Evolutionary conservation across 2,797 vertebrate genomes (phyloP).

Genomic region (Mus minutoides): DNA sequence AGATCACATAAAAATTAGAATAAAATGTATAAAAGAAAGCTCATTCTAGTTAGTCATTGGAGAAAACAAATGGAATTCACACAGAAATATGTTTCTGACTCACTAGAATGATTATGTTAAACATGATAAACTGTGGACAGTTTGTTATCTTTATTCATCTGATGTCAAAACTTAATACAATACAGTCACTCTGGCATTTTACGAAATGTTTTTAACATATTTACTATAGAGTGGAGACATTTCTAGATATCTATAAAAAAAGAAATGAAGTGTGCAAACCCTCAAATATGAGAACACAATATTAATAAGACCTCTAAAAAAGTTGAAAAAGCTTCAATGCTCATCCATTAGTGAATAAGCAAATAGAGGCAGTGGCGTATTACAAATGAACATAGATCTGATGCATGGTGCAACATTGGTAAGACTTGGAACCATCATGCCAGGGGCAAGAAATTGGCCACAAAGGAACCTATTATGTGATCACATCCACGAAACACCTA

Average conservation of each 20-base stretch:
- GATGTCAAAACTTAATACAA: background rate
- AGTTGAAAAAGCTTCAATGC: background rate
- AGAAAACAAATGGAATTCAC: background rate
- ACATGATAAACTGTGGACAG: background rate
- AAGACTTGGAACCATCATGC: too few relatives aligned
- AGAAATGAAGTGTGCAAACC: background rate
- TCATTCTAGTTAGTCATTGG: background rate
- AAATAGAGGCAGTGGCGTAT: background rate
- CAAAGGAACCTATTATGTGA: background rate
- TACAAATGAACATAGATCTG: background rate
- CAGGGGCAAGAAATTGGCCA: background rate
- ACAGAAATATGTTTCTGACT: background rate
- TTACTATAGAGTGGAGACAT: background rate
- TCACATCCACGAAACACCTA: too few relatives aligned
- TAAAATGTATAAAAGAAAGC: background rate
- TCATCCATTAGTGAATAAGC: background rate
- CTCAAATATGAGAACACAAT: background rate
- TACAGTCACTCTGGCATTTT: background rate
- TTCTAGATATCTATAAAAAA: background rate
- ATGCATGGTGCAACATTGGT: background rate
- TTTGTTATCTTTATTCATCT: background rate
- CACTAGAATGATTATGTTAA: background rate
- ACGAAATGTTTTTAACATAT: background rate
- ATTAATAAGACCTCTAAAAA: background rate
- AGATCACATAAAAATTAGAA: background rate